phyloP scores from a whole-genome alignment of 2,797 vertebrate genomes.

The Rhyacichthys aspro region DNA sequence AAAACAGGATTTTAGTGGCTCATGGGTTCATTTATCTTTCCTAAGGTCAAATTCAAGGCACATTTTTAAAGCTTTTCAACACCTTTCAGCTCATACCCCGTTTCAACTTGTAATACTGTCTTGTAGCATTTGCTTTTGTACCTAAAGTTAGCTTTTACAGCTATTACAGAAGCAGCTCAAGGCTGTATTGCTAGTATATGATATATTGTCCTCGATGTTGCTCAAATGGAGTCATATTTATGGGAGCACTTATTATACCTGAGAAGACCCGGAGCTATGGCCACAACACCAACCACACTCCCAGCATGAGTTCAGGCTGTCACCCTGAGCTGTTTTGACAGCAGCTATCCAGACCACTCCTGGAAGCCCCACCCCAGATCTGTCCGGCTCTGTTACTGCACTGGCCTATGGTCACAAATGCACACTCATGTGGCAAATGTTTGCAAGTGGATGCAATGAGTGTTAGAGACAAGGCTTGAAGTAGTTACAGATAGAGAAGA shows the following conservation, averaged over 20 bases:
- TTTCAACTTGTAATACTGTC: slow-evolving; percentile 16
- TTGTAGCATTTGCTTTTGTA: no score
- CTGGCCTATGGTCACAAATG: slow-evolving; percentile 7
- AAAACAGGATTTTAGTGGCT: no score
- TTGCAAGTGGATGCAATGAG: slow-evolving; percentile 41
- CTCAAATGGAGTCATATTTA: slow-evolving; percentile 50
- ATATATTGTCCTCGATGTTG: slow-evolving; percentile 31
- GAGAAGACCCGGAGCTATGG: slow-evolving; percentile 34
- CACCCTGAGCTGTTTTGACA: slow-evolving; percentile 59
- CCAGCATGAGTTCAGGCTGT: slow-evolving; percentile 51
- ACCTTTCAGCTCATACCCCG: no score
- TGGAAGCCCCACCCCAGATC: slow-evolving; percentile 55
- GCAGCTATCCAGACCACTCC: slow-evolving; percentile 43
- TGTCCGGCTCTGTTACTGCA: slow-evolving; percentile 58
- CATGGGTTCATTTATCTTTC: no score
- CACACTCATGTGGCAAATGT: slow-evolving; percentile 20
- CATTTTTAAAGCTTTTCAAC: no score
- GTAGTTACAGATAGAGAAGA: slow-evolving; percentile 23
- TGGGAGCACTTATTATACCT: slow-evolving; percentile 53
- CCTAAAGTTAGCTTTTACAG: slow-evolving; percentile 9
- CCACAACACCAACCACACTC: slow-evolving; percentile 11
- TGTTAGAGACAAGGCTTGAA: slow-evolving; percentile 51
- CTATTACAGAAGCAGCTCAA: slow-evolving; percentile 21
- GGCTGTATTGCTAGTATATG: slow-evolving; percentile 15
- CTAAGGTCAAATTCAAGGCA: no score